Evolutionary conservation across 2,888 invertebrate genomes (phyloP).

Genomic region (Lithosia quadra): DNA sequence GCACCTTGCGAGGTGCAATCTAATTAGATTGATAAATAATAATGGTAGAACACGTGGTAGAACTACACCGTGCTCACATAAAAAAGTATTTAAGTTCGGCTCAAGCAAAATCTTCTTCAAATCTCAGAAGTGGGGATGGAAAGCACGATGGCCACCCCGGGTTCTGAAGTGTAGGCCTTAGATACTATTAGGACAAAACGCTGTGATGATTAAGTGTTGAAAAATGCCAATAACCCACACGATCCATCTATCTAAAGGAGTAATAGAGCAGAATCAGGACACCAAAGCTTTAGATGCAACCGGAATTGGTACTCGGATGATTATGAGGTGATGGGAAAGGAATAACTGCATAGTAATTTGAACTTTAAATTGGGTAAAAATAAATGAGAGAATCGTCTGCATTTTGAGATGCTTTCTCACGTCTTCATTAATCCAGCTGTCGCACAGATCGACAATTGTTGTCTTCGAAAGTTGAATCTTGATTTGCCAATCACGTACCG

Average conservation of each 20-base stretch:
- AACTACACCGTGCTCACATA: too few relatives aligned
- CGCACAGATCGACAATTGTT: not conserved
- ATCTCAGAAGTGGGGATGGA: too few relatives aligned
- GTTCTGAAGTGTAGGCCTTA: too few relatives aligned
- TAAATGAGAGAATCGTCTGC: not conserved
- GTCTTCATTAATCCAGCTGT: slow-evolving; percentile 1
- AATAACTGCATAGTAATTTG: not conserved
- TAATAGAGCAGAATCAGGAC: not conserved
- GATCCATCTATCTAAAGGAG: too few relatives aligned
- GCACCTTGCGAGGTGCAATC: not conserved
- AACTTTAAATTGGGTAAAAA: not conserved
- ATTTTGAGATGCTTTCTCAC: slow-evolving; percentile 4
- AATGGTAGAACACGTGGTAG: too few relatives aligned
- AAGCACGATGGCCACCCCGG: too few relatives aligned
- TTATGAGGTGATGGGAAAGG: not conserved
- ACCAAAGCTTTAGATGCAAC: not conserved
- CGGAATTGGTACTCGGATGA: not conserved
- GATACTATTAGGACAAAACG: too few relatives aligned
- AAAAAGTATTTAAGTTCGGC: too few relatives aligned
- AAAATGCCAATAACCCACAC: too few relatives aligned
- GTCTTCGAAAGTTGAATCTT: slow-evolving; percentile 4
- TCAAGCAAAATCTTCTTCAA: too few relatives aligned
- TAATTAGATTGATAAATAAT: not conserved
- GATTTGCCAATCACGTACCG: slow-evolving; percentile 4
- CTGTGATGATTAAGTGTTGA: too few relatives aligned